Conservation (phyloP, 2,888 invertebrate genomes). For the Lithosia quadra region DNA sequence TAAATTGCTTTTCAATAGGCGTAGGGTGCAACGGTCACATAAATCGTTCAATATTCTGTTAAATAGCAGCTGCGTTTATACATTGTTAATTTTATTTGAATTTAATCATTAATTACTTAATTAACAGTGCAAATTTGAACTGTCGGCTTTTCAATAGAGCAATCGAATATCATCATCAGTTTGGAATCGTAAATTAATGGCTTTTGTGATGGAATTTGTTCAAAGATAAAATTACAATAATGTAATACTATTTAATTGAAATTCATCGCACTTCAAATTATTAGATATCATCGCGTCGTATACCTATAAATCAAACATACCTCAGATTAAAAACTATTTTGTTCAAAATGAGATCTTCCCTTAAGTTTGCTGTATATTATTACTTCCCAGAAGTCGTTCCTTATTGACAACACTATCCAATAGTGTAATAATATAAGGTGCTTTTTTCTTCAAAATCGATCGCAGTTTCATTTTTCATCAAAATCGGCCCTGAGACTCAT, state of each 20-base stretch:
- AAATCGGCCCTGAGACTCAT: no score
- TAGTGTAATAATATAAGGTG: no score
- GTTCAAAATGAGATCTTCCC: no score
- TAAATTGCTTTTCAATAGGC: conserved; percentile 27
- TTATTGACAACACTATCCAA: no score
- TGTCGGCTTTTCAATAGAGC: not conserved
- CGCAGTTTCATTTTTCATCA: no score
- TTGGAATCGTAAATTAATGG: not conserved
- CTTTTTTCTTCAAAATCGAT: no score
- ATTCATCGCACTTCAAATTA: not conserved
- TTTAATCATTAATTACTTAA: conserved; percentile 2
- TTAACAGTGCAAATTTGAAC: not conserved
- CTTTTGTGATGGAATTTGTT: not conserved
- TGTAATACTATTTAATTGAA: not conserved
- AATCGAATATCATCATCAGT: not conserved
- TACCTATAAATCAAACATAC: no score
- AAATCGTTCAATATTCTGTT: conserved; percentile 15
- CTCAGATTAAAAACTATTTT: no score
- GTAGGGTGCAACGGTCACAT: conserved; percentile 17
- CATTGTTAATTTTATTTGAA: not conserved
- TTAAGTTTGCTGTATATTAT: no score
- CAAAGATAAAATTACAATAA: not conserved
- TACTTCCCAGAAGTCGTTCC: no score
- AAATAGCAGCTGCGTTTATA: conserved; percentile 4
- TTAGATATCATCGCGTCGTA: not conserved